These are phyloP conservation scores for Anolis apletophallus DNA, from an alignment of 2,797 vertebrate genomes.

Conservation along the genomic window DNA sequence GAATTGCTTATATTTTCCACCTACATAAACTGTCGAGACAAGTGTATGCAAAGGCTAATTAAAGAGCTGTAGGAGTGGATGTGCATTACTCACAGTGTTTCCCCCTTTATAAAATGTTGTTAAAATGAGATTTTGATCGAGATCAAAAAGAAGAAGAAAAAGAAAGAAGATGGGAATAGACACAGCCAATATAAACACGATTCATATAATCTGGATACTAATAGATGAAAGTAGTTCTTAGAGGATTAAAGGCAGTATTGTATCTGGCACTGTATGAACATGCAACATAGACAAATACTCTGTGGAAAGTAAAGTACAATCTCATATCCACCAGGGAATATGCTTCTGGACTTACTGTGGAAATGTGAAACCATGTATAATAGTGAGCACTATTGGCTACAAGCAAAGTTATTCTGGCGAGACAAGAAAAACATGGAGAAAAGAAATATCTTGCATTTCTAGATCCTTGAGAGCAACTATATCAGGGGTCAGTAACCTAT, in stretches of 20 bases:
- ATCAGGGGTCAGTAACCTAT: too few species aligned
- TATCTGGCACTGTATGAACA: not conserved
- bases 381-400: too few species aligned
- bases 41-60: conserved; percentile 15
- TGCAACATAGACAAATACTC: not conserved
- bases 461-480: too few species aligned
- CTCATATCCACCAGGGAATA: too few species aligned
- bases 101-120: conserved; percentile 22
- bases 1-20: conserved; percentile 1
- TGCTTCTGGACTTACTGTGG: too few species aligned
- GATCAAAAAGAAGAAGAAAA: conserved; percentile 1
- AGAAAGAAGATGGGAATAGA: not conserved
- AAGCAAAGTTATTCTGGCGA: too few species aligned
- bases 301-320: not conserved
- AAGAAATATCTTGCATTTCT: too few species aligned
- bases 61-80: conserved; percentile 11
- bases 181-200: conserved; percentile 5
- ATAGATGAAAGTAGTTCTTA: not conserved
- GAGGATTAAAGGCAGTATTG: not conserved
- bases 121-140: conserved; percentile 16
- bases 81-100: conserved; percentile 22
- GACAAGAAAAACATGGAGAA: too few species aligned
- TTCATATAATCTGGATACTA: not conserved
- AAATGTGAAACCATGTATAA: too few species aligned
- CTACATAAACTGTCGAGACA: conserved; percentile 23